Evolutionary conservation across 2,113 vertebrate species (phyloP).

Genomic region (Columbina picui): DNA sequence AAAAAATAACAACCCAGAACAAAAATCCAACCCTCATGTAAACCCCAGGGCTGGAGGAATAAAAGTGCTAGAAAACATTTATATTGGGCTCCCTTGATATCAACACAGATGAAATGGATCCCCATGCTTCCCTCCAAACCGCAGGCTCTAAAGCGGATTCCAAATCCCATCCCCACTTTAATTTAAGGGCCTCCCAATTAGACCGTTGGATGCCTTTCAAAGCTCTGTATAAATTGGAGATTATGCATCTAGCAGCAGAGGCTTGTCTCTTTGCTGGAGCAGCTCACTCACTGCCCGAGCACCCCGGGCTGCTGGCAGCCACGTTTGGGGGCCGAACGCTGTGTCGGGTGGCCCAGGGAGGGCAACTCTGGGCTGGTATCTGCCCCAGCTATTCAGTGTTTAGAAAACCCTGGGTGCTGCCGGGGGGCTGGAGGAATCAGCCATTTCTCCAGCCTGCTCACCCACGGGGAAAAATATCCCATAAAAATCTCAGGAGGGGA

Average conservation of each 20-base stretch:
- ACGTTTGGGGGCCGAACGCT: accelerated
- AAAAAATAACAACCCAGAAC: not conserved
- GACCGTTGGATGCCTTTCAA: constrained; percentile 53
- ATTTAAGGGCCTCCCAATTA: constrained; percentile 65
- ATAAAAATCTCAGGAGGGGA: not conserved
- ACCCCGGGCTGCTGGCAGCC: accelerated
- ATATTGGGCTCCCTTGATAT: constrained; percentile 37
- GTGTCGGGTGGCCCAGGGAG: not conserved
- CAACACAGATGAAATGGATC: constrained; percentile 62
- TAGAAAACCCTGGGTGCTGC: not conserved
- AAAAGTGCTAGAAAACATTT: constrained; percentile 50
- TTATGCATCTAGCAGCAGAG: constrained; percentile 30
- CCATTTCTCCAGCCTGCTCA: accelerated
- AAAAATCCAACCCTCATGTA: constrained; percentile 21
- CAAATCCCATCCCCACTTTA: constrained; percentile 59
- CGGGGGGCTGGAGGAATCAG: not conserved
- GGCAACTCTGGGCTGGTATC: not conserved
- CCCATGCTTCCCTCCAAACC: constrained; percentile 49
- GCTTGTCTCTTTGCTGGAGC: not conserved
- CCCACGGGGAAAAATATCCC: not conserved
- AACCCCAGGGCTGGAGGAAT: constrained; percentile 34
- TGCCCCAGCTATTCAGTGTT: accelerated
- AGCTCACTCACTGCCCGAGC: not conserved
- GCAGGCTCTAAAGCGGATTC: constrained; percentile 60
- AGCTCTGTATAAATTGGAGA: constrained; percentile 46